Evolutionary conservation across 2,113 vertebrate species (phyloP), one percentile per base, ranked within the genome.

Genomic region (Physeter macrocephalus): DNA sequence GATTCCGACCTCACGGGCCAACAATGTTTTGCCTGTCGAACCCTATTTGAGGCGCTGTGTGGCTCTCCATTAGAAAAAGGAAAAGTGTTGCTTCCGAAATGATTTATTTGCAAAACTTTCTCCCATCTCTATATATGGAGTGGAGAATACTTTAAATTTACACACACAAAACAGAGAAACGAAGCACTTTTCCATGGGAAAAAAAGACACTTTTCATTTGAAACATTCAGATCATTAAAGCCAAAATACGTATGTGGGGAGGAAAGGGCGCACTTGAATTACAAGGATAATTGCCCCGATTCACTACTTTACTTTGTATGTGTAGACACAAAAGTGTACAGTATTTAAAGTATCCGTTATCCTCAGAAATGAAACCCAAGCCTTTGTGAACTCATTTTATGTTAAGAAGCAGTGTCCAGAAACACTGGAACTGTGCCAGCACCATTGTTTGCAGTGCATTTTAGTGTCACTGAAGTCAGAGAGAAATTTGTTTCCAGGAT

Each of bases 381-480:
- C 80, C 92, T 91, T 89, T 77, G 92, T 10, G 95, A 97, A 36
- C 18, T 36, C 31, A 13, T 71, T 95, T 90, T 54, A 93, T 77
- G 89, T 88, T 87, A 97, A 92, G 90, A 61, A 77, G 69, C 83
- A 92, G 95, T 67, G 66, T 93, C 69, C 87, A 92, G 80, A 92
- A 84, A 43, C 46, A 2, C 80, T 93, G 96, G 89, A 17, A 23
- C 4, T 1, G 3, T 0, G 95, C 95, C 97, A 97, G 75, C 13
- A 10, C 61, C 87, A 94, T 97, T 98, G 96, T 98, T 69, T 11
- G 1, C 57, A 1, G 54, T 21, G 92, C 96, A 69, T 90, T 92
- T 93, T 13, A 36, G 66, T 96, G 93, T 94, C 97, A 85, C 69
- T 31, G 54, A 93, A 97, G 92, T 97, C 97, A 94, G 92, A 82